Evolutionary conservation across 53 echinoderm and acorn worm genomes (phyloP).

Genomic region (Antedon mediterranea): DNA sequence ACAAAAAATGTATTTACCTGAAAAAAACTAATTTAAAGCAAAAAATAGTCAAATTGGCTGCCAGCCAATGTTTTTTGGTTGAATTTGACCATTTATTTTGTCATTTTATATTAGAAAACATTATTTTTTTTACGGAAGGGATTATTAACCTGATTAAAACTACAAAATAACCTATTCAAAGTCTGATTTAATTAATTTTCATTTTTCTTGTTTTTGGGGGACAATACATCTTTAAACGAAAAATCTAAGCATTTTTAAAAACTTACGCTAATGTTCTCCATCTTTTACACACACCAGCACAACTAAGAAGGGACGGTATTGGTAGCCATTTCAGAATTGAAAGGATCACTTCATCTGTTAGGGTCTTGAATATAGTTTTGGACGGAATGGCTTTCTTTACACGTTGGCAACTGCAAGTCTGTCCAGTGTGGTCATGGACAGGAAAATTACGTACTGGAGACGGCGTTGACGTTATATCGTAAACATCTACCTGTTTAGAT

Average conservation of each 20-base stretch:
- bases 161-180: too few species aligned
- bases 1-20: too few species aligned
- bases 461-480: not conserved
- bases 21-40: too few species aligned
- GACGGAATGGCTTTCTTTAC: not conserved
- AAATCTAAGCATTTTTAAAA: too few species aligned
- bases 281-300: slow-evolving; percentile 67
- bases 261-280: slow-evolving; percentile 73
- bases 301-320: slow-evolving; percentile 31
- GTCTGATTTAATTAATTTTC: not conserved
- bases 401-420: not conserved
- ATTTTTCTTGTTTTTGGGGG: not conserved
- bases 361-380: not conserved
- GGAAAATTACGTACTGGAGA: not conserved
- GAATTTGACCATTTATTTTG: too few species aligned
- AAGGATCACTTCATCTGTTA: slow-evolving; percentile 78
- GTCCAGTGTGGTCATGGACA: not conserved
- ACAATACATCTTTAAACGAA: too few species aligned
- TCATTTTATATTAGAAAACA: too few species aligned
- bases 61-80: too few species aligned
- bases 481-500: not conserved
- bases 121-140: too few species aligned
- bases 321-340: slow-evolving; percentile 66
- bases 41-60: too few species aligned
- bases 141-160: too few species aligned